Conservation (phyloP, 2,888 invertebrate species). For the Plagodis pulveraria region DNA sequence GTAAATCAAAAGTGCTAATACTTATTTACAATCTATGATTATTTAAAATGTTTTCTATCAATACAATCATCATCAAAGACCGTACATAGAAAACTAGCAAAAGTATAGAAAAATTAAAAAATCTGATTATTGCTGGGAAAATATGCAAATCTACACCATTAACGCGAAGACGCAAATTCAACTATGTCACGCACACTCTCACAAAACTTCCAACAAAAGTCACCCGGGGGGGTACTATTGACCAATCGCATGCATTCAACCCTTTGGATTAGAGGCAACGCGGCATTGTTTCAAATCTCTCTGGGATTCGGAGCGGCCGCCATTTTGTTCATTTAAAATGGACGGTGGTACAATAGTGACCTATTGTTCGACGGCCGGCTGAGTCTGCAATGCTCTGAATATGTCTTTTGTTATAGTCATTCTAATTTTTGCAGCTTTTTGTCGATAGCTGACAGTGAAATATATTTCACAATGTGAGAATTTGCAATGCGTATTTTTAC, state of each 20-base stretch:
- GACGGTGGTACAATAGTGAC: slow-evolving; percentile 79
- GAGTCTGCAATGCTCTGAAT: slow-evolving; percentile 63
- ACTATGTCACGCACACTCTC: slow-evolving; percentile 47
- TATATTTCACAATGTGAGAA: too few species aligned
- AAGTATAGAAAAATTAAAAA: too few species aligned
- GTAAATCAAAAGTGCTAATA: too few species aligned
- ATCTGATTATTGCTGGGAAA: too few species aligned
- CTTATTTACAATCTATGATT: too few species aligned
- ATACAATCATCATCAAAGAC: too few species aligned
- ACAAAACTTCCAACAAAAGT: slow-evolving; percentile 46
- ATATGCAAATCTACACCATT: slow-evolving; percentile 35
- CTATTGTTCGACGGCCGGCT: slow-evolving; percentile 69
- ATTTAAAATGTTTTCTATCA: too few species aligned
- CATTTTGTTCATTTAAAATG: slow-evolving; percentile 85
- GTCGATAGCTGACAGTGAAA: not conserved
- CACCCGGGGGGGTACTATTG: slow-evolving; percentile 69
- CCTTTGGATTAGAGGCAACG: slow-evolving; percentile 71
- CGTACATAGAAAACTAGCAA: too few species aligned
- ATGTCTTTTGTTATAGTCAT: slow-evolving; percentile 74
- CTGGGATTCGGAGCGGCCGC: slow-evolving; percentile 72
- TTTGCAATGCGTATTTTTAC: too few species aligned
- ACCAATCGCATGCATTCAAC: slow-evolving; percentile 83
- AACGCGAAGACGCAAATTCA: slow-evolving; percentile 42
- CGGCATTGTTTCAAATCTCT: slow-evolving; percentile 78
- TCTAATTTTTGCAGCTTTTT: slow-evolving; percentile 67